These are phyloP conservation scores for Triops cancriformis DNA, from an alignment of 1,140 invertebrate genomes.

Conservation along the genomic window DNA sequence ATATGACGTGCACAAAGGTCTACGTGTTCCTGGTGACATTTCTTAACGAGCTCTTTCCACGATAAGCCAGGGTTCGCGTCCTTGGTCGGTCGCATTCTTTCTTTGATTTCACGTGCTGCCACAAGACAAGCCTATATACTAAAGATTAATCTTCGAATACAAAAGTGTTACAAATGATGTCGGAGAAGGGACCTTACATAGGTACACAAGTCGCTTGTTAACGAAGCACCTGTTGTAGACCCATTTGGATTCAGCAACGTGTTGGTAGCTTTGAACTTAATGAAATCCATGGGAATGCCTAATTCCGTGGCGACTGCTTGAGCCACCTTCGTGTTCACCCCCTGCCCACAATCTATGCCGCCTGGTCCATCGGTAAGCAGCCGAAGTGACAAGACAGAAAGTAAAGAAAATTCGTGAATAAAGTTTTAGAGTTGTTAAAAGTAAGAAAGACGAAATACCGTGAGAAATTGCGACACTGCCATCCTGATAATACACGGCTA, in stretches of 20 bases:
- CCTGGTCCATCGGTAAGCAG: conserved; percentile 30
- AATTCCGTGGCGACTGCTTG: conserved; percentile 39
- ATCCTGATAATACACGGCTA: conserved; percentile 64
- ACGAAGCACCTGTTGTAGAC: conserved; percentile 56
- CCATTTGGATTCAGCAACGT: conserved; percentile 43
- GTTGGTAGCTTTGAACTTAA: conserved; percentile 35
- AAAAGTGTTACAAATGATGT: neutral
- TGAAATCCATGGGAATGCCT: conserved; percentile 35
- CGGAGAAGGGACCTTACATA: conserved; percentile 47
- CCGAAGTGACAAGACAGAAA: too few species aligned
- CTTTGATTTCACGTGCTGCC: neutral
- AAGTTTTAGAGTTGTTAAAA: neutral
- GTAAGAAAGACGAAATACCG: conserved; percentile 33
- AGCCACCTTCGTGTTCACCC: conserved; percentile 55
- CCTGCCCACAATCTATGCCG: conserved; percentile 78
- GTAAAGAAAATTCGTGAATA: too few species aligned
- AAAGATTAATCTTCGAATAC: neutral
- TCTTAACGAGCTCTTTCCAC: neutral
- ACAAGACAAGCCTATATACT: neutral
- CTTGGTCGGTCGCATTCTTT: conserved; percentile 1
- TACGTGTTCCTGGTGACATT: neutral
- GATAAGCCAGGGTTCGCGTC: neutral
- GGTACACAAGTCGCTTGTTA: conserved; percentile 58
- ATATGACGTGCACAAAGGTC: conserved; percentile 17
- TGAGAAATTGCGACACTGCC: conserved; percentile 65